Percentiles rank a stretch among this genome's conserved stretches.
Evolutionary conservation across 2,888 invertebrate species (phyloP).

Genomic region (Drosophila eohydei): DNA sequence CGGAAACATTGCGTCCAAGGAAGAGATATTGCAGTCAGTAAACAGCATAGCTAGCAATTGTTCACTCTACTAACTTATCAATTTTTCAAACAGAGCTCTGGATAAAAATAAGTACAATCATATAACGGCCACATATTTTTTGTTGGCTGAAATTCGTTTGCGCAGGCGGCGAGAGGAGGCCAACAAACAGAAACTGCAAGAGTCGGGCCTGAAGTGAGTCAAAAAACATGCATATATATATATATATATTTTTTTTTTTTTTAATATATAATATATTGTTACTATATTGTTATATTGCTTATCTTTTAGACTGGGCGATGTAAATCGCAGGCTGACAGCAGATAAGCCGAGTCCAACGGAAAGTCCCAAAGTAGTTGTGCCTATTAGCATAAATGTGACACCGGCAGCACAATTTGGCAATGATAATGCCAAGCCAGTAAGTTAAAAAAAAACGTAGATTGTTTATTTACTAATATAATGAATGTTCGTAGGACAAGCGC

Average conservation of each 20-base stretch:
- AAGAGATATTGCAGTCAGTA: constrained; percentile 94
- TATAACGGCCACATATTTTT: constrained; percentile 98
- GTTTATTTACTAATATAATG: not conserved
- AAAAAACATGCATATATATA: not conserved
- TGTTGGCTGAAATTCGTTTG: constrained; percentile 96
- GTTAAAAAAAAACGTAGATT: not conserved
- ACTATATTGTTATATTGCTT: constrained; percentile 3
- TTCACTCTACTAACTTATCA: not conserved
- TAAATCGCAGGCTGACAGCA: constrained; percentile 50
- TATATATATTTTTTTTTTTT: not conserved
- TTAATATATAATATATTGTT: not conserved
- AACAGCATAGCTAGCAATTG: not conserved
- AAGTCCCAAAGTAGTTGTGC: constrained; percentile 75
- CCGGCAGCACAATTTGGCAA: constrained; percentile 68
- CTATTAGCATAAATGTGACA: constrained; percentile 81
- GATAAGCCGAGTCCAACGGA: constrained; percentile 74
- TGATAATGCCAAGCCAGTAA: constrained; percentile 75
- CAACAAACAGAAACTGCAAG: constrained; percentile 83
- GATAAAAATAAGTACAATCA: constrained; percentile 99
- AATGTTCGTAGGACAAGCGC: constrained; percentile 85
- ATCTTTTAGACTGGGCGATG: constrained; percentile 43
- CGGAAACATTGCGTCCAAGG: constrained; percentile 96
- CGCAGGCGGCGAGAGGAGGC: constrained; percentile 90
- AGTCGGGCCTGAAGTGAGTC: constrained; percentile 68
- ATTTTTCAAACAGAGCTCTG: constrained; percentile 88